phyloP scores from a whole-genome alignment of 2,797 vertebrate species.

The Rousettus madagascariensis region DNA sequence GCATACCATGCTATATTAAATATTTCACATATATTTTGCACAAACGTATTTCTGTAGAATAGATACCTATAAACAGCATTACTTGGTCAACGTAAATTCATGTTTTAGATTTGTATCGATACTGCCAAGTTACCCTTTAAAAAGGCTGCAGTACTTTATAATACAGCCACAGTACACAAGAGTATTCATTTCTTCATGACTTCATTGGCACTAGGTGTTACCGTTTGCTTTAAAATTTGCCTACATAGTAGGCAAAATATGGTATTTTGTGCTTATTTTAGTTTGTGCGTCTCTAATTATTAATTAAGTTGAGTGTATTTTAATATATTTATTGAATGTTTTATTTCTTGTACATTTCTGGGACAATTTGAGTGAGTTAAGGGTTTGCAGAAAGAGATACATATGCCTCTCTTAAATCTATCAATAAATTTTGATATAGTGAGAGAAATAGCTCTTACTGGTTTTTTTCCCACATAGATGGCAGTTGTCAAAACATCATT shows the following conservation, averaged over 20 bases:
- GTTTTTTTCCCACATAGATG: neutral
- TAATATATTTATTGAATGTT: neutral
- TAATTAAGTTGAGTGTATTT: neutral
- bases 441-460: neutral
- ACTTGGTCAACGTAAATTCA: neutral
- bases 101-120: slow-evolving; percentile 14
- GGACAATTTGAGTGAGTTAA: neutral
- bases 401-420: neutral
- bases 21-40: neutral
- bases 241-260: neutral
- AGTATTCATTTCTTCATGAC: neutral
- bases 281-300: neutral
- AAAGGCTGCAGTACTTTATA: neutral
- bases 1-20: neutral
- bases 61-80: neutral
- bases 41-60: neutral
- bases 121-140: neutral
- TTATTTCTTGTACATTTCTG: neutral
- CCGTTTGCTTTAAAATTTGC: neutral
- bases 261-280: neutral
- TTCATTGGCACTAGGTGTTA: neutral
- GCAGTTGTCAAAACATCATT: neutral
- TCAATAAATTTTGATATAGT: neutral
- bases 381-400: neutral
- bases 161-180: neutral